Conservation (phyloP, 2,888 invertebrate species). For the Smittia sp. region DNA sequence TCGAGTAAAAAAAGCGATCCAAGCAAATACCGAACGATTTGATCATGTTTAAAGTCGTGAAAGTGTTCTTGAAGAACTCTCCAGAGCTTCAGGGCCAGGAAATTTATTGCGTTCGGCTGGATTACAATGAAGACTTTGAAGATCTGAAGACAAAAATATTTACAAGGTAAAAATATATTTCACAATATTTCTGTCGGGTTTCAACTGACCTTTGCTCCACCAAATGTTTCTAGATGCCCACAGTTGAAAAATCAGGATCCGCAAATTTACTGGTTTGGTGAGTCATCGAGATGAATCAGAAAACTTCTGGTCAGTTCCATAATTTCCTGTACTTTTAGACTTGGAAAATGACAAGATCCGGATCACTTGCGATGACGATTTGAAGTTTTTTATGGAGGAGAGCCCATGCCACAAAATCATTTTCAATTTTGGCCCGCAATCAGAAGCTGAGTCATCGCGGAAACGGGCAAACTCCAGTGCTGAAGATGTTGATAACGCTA, state of each 20-base stretch:
- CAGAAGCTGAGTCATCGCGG: neutral
- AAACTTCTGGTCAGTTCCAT: neutral
- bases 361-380: slow-evolving; percentile 21
- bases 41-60: slow-evolving; percentile 11
- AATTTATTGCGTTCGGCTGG: slow-evolving; percentile 22
- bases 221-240: slow-evolving; percentile 20
- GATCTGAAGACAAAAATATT: neutral
- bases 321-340: neutral
- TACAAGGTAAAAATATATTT: slow-evolving; percentile 19
- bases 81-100: neutral
- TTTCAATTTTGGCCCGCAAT: neutral
- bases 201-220: neutral
- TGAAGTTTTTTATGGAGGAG: slow-evolving; percentile 24
- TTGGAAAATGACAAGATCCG: slow-evolving; percentile 30
- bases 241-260: neutral
- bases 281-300: neutral
- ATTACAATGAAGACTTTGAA: neutral
- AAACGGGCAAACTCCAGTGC: neutral
- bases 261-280: slow-evolving; percentile 18
- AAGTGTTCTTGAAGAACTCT: slow-evolving; percentile 25
- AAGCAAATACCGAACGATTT: too few species aligned
- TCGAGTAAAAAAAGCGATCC: too few species aligned
- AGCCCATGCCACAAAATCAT: neutral
- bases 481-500: neutral
- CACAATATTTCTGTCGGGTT: neutral